Evolutionary conservation across 2,113 vertebrate species (phyloP).

Genomic region (Pomatostomus ruficeps): DNA sequence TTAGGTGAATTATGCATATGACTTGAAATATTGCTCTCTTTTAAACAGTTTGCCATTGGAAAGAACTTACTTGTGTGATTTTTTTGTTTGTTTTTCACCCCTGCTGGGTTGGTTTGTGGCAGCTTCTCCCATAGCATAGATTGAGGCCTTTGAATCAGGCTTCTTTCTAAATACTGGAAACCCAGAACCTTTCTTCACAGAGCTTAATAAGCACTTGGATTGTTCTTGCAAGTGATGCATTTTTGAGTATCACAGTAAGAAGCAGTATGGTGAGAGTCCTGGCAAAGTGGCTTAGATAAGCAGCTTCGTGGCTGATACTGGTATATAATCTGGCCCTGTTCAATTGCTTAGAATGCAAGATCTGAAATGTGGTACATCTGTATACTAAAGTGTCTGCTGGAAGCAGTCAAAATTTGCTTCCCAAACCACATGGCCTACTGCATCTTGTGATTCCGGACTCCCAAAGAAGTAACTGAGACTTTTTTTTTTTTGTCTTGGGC

Average conservation of each 20-base stretch:
- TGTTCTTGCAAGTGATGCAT: neutral
- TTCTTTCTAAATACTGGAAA: neutral
- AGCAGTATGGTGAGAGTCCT: neutral
- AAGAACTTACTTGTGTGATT: neutral
- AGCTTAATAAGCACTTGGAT: neutral
- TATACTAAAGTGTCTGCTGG: neutral
- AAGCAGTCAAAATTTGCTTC: neutral
- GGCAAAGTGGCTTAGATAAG: neutral
- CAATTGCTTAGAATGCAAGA: neutral
- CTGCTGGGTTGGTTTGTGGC: neutral
- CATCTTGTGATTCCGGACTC: neutral
- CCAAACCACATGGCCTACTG: neutral
- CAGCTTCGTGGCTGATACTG: neutral
- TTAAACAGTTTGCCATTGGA: neutral
- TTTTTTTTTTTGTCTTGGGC: neutral
- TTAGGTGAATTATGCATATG: neutral
- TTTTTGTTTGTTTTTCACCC: neutral
- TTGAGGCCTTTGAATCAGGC: neutral
- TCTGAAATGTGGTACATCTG: neutral
- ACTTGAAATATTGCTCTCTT: neutral
- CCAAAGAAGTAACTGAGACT: neutral
- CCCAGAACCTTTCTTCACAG: neutral
- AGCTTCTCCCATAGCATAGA: neutral
- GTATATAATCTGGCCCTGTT: neutral
- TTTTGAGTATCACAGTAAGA: neutral